Conservation (phyloP, 2,113 vertebrate genomes). For the Puntigrus tetrazona region DNA sequence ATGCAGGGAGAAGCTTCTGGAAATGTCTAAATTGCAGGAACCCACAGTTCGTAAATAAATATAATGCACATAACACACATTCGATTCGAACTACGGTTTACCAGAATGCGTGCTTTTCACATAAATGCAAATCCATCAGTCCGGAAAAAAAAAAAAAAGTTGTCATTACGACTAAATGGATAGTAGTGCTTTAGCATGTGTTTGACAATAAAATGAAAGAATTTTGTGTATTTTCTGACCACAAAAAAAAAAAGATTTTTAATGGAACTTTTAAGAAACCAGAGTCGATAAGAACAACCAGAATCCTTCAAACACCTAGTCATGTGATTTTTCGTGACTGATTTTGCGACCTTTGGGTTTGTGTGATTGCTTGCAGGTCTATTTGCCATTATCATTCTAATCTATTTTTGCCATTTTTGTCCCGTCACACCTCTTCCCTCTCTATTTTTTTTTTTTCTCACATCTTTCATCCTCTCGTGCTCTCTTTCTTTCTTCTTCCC, state of each 20-base stretch:
- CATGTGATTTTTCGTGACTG: not conserved
- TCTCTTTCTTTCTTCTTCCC: not conserved
- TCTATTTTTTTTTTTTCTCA: not conserved
- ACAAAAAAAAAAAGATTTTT: not conserved
- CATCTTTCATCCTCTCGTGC: not conserved
- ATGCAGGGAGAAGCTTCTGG: not conserved
- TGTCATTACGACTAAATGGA: not conserved
- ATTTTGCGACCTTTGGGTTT: not conserved
- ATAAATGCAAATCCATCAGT: constrained; percentile 4
- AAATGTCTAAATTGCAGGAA: constrained; percentile 1
- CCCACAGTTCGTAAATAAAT: not conserved
- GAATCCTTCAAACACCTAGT: not conserved
- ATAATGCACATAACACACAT: not conserved
- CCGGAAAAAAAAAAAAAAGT: not conserved
- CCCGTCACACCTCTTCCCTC: not conserved
- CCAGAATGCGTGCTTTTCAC: not conserved
- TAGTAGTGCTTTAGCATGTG: not conserved
- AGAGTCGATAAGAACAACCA: not conserved
- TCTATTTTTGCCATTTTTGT: not conserved
- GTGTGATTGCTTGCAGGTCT: not conserved
- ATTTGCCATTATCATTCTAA: constrained; percentile 8
- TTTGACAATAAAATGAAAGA: not conserved
- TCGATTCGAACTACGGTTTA: constrained; percentile 1
- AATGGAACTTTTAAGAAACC: not conserved
- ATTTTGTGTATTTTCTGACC: not conserved